These are phyloP conservation scores for Arctopsyche grandis DNA, from an alignment of 1,140 invertebrate species.

Conservation along the genomic window DNA sequence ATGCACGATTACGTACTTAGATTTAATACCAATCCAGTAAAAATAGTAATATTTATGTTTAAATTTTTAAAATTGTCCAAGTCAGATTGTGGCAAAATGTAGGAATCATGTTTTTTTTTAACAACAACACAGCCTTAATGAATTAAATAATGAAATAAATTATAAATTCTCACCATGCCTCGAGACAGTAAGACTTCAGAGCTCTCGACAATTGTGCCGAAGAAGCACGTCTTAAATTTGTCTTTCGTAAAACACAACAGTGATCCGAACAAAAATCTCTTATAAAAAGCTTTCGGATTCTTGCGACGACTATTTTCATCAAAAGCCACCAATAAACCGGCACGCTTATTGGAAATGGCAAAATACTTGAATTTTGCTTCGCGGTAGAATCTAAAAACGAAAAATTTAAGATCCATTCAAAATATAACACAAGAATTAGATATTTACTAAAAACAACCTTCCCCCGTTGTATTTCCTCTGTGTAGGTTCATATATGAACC, in stretches of 20 bases:
- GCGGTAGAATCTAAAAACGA: slow-evolving; percentile 30
- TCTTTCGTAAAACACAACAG: slow-evolving; percentile 77
- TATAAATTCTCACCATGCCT: slow-evolving; percentile 69
- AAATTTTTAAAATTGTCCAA: neutral
- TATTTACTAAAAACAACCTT: too few relatives aligned
- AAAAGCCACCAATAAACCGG: neutral
- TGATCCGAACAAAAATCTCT: slow-evolving; percentile 76
- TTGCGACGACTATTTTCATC: neutral
- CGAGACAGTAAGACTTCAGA: slow-evolving; percentile 60
- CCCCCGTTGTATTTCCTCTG: neutral
- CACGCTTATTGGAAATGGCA: neutral
- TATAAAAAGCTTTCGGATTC: slow-evolving; percentile 12
- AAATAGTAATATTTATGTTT: neutral
- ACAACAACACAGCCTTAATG: too few relatives aligned
- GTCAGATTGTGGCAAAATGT: too few relatives aligned
- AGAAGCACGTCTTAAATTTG: slow-evolving; percentile 73
- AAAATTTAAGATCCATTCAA: too few relatives aligned
- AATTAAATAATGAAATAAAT: too few relatives aligned
- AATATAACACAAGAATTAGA: too few relatives aligned
- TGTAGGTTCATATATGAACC: neutral
- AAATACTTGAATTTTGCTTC: neutral
- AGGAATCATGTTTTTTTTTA: too few relatives aligned
- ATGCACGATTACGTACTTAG: too few relatives aligned
- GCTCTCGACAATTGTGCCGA: slow-evolving; percentile 73
- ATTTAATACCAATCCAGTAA: too few relatives aligned